Evolutionary conservation across 2,113 vertebrate species (phyloP).

Genomic region (Varanus komodoensis): DNA sequence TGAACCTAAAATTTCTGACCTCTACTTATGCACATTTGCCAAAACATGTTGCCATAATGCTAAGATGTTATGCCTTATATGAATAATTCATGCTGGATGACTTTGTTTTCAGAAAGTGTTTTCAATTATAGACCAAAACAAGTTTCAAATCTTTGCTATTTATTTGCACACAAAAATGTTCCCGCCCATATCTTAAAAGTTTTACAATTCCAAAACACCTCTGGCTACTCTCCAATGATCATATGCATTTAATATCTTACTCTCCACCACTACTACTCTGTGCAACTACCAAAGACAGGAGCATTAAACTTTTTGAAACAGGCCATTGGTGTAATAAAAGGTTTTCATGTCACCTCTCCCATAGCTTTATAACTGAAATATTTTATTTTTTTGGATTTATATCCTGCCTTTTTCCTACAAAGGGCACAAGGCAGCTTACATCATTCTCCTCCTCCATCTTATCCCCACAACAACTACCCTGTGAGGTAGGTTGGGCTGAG

Average conservation of each 20-base stretch:
- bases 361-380: conserved; percentile 8
- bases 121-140: conserved; percentile 53
- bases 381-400: too few species aligned
- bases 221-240: conserved; percentile 14
- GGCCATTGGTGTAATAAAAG: background rate
- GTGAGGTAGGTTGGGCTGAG: too few species aligned
- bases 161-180: conserved; percentile 25
- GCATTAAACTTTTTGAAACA: background rate
- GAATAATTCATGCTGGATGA: conserved; percentile 11
- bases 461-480: too few species aligned
- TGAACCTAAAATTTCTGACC: background rate
- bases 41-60: conserved; percentile 15
- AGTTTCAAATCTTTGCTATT: conserved; percentile 5
- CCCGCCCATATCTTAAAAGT: conserved; percentile 13
- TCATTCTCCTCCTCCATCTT: too few species aligned
- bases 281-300: background rate
- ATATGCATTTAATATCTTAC: background rate
- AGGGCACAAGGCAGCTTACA: too few species aligned
- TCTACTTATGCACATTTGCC: conserved; percentile 30
- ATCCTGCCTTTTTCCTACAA: too few species aligned
- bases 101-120: conserved; percentile 38
- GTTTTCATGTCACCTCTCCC: background rate
- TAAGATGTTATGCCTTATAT: conserved; percentile 19
- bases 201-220: conserved; percentile 28
- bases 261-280: fast-evolving